Percentiles rank a stretch among this genome's conserved stretches.
Evolutionary conservation across 1,140 invertebrate species (phyloP).

Genomic region (Camponotus floridanus): DNA sequence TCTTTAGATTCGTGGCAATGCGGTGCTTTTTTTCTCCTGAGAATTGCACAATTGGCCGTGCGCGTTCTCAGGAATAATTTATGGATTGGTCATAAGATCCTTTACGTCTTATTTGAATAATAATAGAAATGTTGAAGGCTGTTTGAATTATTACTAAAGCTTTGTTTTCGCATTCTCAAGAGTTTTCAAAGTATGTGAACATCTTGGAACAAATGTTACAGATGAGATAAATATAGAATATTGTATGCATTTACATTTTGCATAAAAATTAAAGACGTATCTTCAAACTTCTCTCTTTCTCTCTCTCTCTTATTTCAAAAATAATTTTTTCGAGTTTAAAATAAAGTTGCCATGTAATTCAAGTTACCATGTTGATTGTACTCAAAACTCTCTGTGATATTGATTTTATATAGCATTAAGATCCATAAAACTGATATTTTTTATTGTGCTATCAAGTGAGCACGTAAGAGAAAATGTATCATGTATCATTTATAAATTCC

Average conservation of each 20-base stretch:
- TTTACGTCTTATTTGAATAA: conserved; percentile 27
- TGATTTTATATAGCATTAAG: neutral
- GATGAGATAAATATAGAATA: neutral
- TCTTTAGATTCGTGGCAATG: conserved; percentile 1
- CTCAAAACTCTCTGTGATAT: too few species aligned
- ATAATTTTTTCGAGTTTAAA: neutral
- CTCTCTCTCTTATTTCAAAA: conserved; percentile 2
- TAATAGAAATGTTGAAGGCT: neutral
- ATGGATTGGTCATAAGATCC: conserved; percentile 17
- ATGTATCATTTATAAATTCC: neutral
- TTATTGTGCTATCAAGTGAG: neutral
- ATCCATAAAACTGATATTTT: neutral
- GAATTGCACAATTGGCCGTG: neutral
- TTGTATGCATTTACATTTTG: neutral
- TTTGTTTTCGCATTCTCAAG: neutral
- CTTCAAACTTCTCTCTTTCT: neutral
- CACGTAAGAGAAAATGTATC: neutral
- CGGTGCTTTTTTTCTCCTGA: neutral
- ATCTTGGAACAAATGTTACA: neutral
- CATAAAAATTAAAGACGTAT: neutral
- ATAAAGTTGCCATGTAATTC: neutral
- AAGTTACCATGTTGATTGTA: neutral
- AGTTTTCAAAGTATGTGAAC: neutral
- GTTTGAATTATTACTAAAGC: neutral
- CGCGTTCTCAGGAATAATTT: conserved; percentile 21